Percentiles rank a stretch among this genome's conserved stretches.
Evolutionary conservation across 2,113 vertebrate species (phyloP).

Genomic region (Trinectes maculatus): DNA sequence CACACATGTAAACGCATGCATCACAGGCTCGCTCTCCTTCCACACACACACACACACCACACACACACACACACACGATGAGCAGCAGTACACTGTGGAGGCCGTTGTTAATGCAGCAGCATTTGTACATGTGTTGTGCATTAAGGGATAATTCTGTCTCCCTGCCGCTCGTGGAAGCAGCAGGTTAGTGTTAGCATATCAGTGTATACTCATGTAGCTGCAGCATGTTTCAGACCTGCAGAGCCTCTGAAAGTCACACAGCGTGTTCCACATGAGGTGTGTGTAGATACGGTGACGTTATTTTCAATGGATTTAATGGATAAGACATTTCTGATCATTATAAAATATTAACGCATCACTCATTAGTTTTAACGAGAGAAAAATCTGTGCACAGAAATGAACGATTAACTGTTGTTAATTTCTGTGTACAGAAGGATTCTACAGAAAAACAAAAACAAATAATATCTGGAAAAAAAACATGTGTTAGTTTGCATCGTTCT

Average conservation of each 20-base stretch:
- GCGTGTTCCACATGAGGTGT: no score
- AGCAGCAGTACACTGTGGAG: slow-evolving; percentile 19
- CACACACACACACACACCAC: slow-evolving; percentile 14
- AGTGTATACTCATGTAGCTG: background rate
- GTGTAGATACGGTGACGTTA: background rate
- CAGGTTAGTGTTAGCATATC: background rate
- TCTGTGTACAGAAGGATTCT: no score
- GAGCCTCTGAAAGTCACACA: background rate
- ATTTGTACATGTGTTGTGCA: slow-evolving; percentile 31
- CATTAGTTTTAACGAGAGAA: no score
- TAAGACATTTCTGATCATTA: no score
- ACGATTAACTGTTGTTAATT: no score
- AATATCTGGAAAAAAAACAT: no score
- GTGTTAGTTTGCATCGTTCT: no score
- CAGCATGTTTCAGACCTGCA: background rate
- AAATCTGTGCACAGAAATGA: no score
- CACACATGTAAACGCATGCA: slow-evolving; percentile 61
- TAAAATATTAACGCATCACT: no score
- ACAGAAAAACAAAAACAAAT: no score
- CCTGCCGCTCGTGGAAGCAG: background rate
- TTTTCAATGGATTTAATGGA: no score
- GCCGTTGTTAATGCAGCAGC: slow-evolving; percentile 53
- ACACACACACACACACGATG: slow-evolving; percentile 28
- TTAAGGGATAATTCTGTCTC: slow-evolving; percentile 39
- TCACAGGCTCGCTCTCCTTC: slow-evolving; percentile 14